Evolutionary conservation across 2,113 vertebrate genomes (phyloP), one percentile per base, ranked within the genome.

Genomic region (Oenanthe oenanthe): DNA sequence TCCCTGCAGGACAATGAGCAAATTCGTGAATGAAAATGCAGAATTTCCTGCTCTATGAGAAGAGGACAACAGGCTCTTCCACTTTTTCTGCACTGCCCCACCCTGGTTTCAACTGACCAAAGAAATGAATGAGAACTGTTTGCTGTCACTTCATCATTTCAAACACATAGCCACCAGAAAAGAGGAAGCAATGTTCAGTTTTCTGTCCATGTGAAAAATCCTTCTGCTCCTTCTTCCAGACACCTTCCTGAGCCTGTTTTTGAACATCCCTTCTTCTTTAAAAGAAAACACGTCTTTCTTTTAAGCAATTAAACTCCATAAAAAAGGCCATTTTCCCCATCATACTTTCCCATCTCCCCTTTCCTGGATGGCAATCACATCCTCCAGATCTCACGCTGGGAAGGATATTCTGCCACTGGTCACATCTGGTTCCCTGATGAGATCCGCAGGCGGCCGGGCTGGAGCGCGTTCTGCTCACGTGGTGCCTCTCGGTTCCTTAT

Each of bases 391-490:
- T 89, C 82, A 88, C 0, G 48, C 89, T 78, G 62, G 2, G 77
- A 51, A 84, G 77, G 88, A 92, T 91, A 91, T 92, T 95, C 95
- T 96, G 97, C 96, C 95, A 82, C 94, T 85, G 91, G 86, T 92
- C 91, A 93, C 97, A 97, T 97, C 96, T 97, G 96, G 91, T 95
- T 94, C 93, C 92, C 92, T 94, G 97, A 96, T 96, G 96, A 96
- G 97, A 91, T 96, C 94, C 3, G 2, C 96, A 97, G 96, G 95
- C 95, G 5, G 95, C 91, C 9, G 72, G 67, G 89, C 93, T 85
- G 94, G 93, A 95, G 81, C 42, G 1, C 20, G 81, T 1, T 9
- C 72, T 7, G 65, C 32, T 96, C 96, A 90, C 77, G 68, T 96
- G 95, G 66, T 4, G 5, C 45, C 81, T 84, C 93, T 43, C 5